phyloP scores from a whole-genome alignment of 2,888 invertebrate species.

The Sinohyriopsis cumingii region DNA sequence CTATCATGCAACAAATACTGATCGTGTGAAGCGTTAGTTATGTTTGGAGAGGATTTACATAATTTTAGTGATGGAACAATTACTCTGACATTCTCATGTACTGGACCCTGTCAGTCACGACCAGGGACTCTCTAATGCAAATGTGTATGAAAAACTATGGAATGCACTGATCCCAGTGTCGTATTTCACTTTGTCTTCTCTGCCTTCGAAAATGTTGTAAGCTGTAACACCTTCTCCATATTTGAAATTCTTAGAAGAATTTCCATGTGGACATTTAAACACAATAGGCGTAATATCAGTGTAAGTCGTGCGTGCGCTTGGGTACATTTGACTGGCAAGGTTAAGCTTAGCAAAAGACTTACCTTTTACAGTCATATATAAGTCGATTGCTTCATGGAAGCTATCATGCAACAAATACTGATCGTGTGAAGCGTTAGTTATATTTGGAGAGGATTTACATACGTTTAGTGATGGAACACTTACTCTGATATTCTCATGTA shows the following conservation, averaged over 20 bases:
- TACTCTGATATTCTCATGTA: slow-evolving; percentile 8
- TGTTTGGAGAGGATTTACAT: slow-evolving; percentile 16
- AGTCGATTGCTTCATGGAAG: no score
- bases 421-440: slow-evolving; percentile 1
- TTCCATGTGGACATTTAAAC: slow-evolving; percentile 36
- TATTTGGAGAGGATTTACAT: slow-evolving; percentile 17
- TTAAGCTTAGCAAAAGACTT: no score
- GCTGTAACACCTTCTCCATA: no score
- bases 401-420: no score
- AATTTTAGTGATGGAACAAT: slow-evolving; percentile 36
- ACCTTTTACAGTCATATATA: no score
- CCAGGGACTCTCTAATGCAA: slow-evolving; percentile 14
- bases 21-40: slow-evolving; percentile 1
- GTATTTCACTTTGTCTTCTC: no score
- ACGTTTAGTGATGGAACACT: slow-evolving; percentile 36
- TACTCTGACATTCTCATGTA: slow-evolving; percentile 8
- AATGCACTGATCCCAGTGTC: no score
- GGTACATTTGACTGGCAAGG: not conserved
- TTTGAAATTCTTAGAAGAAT: slow-evolving; percentile 47
- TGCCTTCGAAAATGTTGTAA: no score
- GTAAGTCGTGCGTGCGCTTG: slow-evolving; percentile 41
- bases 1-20: no score
- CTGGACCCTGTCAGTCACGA: slow-evolving; percentile 10
- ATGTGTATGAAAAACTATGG: slow-evolving; percentile 31
- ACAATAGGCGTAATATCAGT: slow-evolving; percentile 39